phyloP scores from a whole-genome alignment of 2,113 vertebrate genomes.

The Neolamprologus ventralis region DNA sequence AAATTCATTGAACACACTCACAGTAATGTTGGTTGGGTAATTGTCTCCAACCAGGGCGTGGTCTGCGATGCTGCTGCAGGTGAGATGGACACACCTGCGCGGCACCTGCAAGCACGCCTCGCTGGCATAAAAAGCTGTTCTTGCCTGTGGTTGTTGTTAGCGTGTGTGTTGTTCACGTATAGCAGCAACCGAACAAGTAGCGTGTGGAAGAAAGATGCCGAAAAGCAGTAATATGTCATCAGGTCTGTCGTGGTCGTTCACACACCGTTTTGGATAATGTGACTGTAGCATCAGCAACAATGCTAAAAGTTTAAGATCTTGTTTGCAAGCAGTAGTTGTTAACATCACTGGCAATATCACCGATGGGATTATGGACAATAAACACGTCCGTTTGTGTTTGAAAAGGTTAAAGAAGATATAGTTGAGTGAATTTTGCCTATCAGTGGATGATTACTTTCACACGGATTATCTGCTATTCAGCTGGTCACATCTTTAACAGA shows the following conservation, averaged over 20 bases:
- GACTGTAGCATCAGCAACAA: neutral
- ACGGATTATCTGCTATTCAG: neutral
- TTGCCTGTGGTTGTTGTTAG: neutral
- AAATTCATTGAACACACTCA: neutral
- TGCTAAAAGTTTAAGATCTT: neutral
- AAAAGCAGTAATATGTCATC: neutral
- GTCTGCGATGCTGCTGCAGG: neutral
- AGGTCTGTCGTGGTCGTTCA: neutral
- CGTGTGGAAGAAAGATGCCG: neutral
- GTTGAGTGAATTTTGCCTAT: neutral
- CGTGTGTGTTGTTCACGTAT: neutral
- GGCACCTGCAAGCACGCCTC: neutral
- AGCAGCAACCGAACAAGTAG: neutral
- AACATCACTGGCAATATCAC: neutral
- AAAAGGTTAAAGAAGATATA: neutral
- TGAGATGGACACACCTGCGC: neutral
- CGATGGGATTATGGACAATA: neutral
- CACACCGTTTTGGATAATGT: neutral
- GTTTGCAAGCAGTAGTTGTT: neutral
- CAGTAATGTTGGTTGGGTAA: neutral
- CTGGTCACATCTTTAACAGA: neutral
- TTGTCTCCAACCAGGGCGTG: neutral
- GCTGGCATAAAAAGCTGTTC: rapidly evolving
- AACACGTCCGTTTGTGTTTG: neutral
- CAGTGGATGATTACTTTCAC: neutral